Evolutionary conservation across 2,888 invertebrate species (phyloP).

Genomic region (Harmothoe impar): DNA sequence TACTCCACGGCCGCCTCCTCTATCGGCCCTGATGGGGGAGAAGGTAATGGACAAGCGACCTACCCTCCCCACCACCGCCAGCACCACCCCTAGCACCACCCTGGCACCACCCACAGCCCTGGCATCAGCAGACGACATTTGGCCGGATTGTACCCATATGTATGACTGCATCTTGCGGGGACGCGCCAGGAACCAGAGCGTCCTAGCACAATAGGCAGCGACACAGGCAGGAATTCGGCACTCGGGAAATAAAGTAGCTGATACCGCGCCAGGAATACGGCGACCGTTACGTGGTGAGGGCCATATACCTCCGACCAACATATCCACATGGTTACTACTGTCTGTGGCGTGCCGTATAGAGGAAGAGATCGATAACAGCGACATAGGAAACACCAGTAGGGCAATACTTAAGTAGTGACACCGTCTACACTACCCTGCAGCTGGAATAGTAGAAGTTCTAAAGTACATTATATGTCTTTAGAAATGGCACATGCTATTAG

Average conservation of each 20-base stretch:
- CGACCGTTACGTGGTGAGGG: too few species aligned
- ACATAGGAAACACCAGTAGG: constrained; percentile 14
- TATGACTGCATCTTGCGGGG: constrained; percentile 15
- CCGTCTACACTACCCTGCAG: background rate
- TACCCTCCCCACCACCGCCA: background rate
- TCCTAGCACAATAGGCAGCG: background rate
- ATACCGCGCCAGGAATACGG: background rate
- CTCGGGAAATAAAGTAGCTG: background rate
- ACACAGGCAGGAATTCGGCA: background rate
- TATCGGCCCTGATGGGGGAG: background rate
- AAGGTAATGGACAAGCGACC: background rate
- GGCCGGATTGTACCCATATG: constrained; percentile 7
- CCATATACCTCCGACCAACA: too few species aligned
- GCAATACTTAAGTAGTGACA: background rate
- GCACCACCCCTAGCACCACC: background rate
- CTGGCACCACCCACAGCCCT: background rate
- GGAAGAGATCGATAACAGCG: background rate
- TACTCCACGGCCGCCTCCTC: background rate
- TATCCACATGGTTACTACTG: background rate
- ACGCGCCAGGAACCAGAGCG: background rate
- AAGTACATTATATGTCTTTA: too few species aligned
- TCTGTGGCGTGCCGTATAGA: background rate
- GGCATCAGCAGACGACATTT: background rate
- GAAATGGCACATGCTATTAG: too few species aligned
- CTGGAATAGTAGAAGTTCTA: background rate